Evolutionary conservation across 1,140 invertebrate species (phyloP), one percentile per base, ranked within the genome.

Genomic region (Stenopsyche tienmushanensis): DNA sequence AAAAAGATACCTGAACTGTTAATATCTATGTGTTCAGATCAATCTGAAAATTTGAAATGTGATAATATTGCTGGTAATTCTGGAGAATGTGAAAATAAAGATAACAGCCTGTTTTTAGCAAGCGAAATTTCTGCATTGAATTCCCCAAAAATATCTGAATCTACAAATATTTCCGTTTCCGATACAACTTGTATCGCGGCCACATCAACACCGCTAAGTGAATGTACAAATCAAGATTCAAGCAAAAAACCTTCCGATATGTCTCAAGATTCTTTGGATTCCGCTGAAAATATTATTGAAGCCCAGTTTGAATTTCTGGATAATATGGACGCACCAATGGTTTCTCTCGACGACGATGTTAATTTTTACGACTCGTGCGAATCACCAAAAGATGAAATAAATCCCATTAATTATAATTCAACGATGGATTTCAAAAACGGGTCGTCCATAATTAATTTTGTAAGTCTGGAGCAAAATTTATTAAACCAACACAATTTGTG

Each of bases 251-350:
- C 2, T 17, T 20, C 15, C n/a, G 29, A 53, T 26, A 64, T 24
- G 39, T 26, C 41, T 2, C 23, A 26, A 13, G 67, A 70, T 29
- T 47, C 47, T 45, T 20, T 53, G 1, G 62, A 70, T 59, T 64
- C 57, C 2, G 47, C 65, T 20, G 59, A 67, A n/a, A 57, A 25
- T 44, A 15, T 71, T 0, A 71, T 71, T 17, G 65, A 71, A 63
- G 45, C 7, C 7, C 65, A 71, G 24, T 71, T 71, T 49, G 34
- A 71, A 53, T 71, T 71, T 54, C 65, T 71, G 44, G 63, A 71
- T 42, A 49, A 44, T 24, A 58, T 66, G 2, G 57, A 25, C 8
- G 23, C 20, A 25, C 23, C 20, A 3, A 2, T n/a, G n/a, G 5
- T 15, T 8, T 47, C 44, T 47, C 10, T 47, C 44, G 44, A 47